Evolutionary conservation across 2,797 vertebrate genomes (phyloP).

Genomic region (Scolopax bukidnonensis): DNA sequence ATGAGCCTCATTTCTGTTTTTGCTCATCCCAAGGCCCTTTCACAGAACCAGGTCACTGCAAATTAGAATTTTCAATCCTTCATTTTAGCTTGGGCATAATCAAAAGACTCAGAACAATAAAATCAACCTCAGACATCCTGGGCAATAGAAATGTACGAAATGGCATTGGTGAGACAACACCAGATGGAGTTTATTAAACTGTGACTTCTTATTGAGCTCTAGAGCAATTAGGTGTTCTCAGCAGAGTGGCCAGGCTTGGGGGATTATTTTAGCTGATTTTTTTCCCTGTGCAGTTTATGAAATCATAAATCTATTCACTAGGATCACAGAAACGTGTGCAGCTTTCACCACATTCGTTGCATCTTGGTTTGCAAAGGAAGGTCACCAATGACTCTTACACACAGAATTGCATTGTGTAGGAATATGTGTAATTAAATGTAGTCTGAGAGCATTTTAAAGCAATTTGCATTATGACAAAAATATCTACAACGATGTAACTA

Average conservation of each 20-base stretch:
- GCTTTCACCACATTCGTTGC: background rate
- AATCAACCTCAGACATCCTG: background rate
- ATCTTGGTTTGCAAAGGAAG: background rate
- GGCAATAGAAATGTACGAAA: background rate
- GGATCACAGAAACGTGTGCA: background rate
- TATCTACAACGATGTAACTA: background rate
- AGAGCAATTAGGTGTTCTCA: constrained; percentile 2
- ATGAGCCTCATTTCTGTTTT: background rate
- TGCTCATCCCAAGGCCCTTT: background rate
- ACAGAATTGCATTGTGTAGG: background rate
- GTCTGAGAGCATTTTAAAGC: background rate
- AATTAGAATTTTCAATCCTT: background rate
- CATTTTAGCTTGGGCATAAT: background rate
- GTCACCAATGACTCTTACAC: background rate
- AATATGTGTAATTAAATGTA: background rate
- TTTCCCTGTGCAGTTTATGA: constrained; percentile 4
- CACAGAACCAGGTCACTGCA: background rate
- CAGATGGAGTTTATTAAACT: constrained; percentile 40
- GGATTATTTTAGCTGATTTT: background rate
- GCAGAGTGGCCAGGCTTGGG: background rate
- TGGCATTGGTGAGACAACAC: background rate
- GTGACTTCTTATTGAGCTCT: background rate
- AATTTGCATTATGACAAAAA: background rate
- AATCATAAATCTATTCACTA: constrained; percentile 13
- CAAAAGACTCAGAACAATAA: background rate